Evolutionary conservation across 2,888 invertebrate species (phyloP).

Genomic region (Sinopyrophorus schimmeli): DNA sequence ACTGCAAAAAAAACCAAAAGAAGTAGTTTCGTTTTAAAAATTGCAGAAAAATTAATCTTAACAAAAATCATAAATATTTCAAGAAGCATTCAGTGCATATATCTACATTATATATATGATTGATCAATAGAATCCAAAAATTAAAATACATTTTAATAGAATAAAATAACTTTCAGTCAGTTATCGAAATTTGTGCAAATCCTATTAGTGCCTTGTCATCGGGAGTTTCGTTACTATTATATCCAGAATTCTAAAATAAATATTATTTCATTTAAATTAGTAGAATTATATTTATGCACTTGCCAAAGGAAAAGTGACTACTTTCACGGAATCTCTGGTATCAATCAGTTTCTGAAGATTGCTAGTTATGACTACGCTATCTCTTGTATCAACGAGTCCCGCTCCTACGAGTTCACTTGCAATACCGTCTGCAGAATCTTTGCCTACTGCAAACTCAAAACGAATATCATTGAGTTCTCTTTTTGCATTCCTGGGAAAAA

Average conservation of each 20-base stretch:
- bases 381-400: slow-evolving; percentile 89
- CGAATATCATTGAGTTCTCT: slow-evolving; percentile 96
- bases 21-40: neutral
- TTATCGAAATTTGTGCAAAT: slow-evolving; percentile 95
- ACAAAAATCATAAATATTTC: slow-evolving; percentile 1
- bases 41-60: neutral
- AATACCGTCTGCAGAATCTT: slow-evolving; percentile 90
- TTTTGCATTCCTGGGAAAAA: slow-evolving; percentile 72
- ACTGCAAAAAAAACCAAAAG: slow-evolving; percentile 11
- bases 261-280: neutral
- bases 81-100: slow-evolving; percentile 6
- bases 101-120: slow-evolving; percentile 24
- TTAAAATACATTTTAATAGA: slow-evolving; percentile 18
- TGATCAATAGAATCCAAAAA: slow-evolving; percentile 30
- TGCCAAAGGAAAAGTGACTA: slow-evolving; percentile 88
- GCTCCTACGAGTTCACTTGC: slow-evolving; percentile 93
- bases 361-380: slow-evolving; percentile 88
- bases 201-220: slow-evolving; percentile 96
- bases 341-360: slow-evolving; percentile 92
- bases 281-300: slow-evolving; percentile 42
- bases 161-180: slow-evolving; percentile 62
- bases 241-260: slow-evolving; percentile 65
- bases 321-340: slow-evolving; percentile 65
- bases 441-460: slow-evolving; percentile 92
- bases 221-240: slow-evolving; percentile 75